Evolutionary conservation across 2,797 vertebrate genomes (phyloP).

Genomic region (Spinibarbus caldwelli): DNA sequence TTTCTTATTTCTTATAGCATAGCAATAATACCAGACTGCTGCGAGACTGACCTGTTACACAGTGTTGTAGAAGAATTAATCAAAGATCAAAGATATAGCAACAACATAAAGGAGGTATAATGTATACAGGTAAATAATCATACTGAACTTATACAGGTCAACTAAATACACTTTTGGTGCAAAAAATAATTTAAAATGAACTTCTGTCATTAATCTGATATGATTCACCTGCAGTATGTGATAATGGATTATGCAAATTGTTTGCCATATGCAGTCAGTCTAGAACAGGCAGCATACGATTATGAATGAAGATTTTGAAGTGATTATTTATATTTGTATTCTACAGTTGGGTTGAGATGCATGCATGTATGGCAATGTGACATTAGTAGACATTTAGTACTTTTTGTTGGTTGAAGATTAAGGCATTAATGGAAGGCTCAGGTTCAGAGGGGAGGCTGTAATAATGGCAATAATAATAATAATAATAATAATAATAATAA

Average conservation of each 20-base stretch:
- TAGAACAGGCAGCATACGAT: slow-evolving; percentile 28
- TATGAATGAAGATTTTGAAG: slow-evolving; percentile 35
- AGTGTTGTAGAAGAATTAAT: too few species aligned
- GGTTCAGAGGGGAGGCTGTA: neutral
- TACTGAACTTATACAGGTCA: neutral
- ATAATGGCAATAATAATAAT: neutral
- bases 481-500: too few species aligned
- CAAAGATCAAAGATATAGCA: too few species aligned
- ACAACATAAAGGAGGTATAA: slow-evolving; percentile 8
- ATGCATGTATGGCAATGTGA: slow-evolving; percentile 3
- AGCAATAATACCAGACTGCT: slow-evolving; percentile 3
- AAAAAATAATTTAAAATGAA: too few species aligned
- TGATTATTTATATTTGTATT: slow-evolving; percentile 40
- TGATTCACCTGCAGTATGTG: slow-evolving; percentile 8
- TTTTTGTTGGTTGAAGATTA: slow-evolving; percentile 9
- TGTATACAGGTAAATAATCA: too few species aligned
- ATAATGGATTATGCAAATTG: slow-evolving; percentile 28
- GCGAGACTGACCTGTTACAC: slow-evolving; percentile 3
- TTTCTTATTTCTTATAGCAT: slow-evolving; percentile 9
- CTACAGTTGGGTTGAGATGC: neutral
- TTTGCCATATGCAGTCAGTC: slow-evolving; percentile 16
- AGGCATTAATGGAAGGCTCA: neutral
- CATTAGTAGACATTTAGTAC: slow-evolving; percentile 15
- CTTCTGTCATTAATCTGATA: slow-evolving; percentile 35
- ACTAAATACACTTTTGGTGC: neutral